Base-by-base conservation (phyloP, 2,797 vertebrate genomes). In the Lepidocolaptes lacrymiger region DNA sequence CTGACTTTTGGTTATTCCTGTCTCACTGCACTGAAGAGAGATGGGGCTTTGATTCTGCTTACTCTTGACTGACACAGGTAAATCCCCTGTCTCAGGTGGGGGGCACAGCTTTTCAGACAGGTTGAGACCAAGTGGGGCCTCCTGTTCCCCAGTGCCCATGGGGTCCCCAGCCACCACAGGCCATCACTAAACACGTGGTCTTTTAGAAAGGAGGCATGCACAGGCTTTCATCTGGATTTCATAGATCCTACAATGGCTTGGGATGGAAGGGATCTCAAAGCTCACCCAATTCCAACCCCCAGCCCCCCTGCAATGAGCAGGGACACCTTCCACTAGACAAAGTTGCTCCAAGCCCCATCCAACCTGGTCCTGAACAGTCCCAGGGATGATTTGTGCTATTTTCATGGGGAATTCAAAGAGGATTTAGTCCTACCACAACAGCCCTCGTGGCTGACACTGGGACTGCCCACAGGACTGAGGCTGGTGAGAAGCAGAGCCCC, bases 81-180 rank as follows among this genome's bases (percentile, higher is more conserved):
- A 67, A 78, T 20, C 43, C 28, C 55, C 24, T 3, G 2, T 48
- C 37, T 62, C 30, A 44, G 39, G 32, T 3, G 8, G 49, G 5
- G 28, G 30, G 9, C 2, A 8, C 0, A 24, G 7, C 2, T 58
- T 18, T 43, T 49, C 49, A 52, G n/a, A 10, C 16, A 24, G 7
- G 13, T 21, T 16, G 20, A 73, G 43, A 66, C 34, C 61, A 36
- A 48, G 21, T 5, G 16, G 9, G 22, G 32, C 26, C 64, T 27
- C 64, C 18, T 28, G 23, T 8, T 49, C 12, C 66, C 34, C 46
- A 66, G n/a, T 12, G 34, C 51, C 41, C 32, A 36, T 8, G 32
- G 71, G 2, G 17, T 37, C 17, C 9, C 6, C 4, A 8, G 0
- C 14, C 41, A 44, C 5, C 13, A 2, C 16, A 27, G 11, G 7